Conservation (phyloP, 2,113 vertebrate species). For the Elanus axillaris region DNA sequence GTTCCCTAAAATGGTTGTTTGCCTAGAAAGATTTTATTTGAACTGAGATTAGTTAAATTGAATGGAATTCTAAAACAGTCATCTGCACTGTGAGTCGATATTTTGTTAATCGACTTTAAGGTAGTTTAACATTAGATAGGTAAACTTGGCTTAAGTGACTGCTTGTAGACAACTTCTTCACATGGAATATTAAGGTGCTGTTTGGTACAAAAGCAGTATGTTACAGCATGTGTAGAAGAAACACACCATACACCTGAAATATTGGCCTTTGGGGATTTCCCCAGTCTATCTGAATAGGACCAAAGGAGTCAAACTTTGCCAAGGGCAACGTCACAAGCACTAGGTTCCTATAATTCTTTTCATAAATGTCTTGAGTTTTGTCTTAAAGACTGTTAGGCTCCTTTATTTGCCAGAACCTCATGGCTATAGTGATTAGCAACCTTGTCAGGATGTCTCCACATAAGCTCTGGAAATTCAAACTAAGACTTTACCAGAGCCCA, state of each 20-base stretch:
- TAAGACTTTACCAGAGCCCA: not conserved
- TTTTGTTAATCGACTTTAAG: not conserved
- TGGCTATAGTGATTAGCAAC: not conserved
- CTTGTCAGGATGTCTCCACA: not conserved
- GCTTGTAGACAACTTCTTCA: not conserved
- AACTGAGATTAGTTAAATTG: not conserved
- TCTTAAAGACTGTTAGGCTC: not conserved
- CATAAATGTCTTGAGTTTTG: not conserved
- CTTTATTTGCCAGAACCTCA: not conserved
- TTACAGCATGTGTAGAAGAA: not conserved
- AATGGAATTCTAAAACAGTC: not conserved
- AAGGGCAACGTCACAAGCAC: not conserved
- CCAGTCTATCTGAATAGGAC: not conserved
- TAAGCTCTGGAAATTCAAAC: conserved; percentile 9
- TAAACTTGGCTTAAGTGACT: not conserved
- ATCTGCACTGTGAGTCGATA: not conserved
- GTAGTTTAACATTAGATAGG: not conserved
- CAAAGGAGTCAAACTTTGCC: not conserved
- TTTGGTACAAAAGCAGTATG: not conserved
- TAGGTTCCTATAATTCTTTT: not conserved
- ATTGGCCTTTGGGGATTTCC: not conserved
- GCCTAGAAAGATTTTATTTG: not conserved
- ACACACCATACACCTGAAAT: not conserved
- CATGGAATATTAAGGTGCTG: not conserved
- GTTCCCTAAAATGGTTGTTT: not conserved